These are phyloP conservation scores for Cryptocephalus moraei DNA, from an alignment of 2,888 invertebrate genomes.

Conservation along the genomic window DNA sequence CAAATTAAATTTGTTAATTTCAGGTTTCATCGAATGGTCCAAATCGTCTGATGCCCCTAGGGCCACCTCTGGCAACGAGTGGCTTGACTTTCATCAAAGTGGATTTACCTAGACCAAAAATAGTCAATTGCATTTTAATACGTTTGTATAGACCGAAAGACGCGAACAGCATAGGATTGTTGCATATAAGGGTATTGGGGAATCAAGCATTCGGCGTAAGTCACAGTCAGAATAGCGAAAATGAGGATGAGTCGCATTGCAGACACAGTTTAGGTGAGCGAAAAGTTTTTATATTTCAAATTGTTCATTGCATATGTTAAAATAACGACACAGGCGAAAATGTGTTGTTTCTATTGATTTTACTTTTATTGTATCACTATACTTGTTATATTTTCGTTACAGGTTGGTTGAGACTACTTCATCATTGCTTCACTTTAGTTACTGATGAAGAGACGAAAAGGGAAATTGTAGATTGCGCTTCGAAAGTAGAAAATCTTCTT, in stretches of 20 bases:
- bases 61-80: conserved; percentile 76
- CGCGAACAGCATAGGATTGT: conserved; percentile 79
- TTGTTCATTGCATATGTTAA: background rate
- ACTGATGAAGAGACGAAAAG: conserved; percentile 34
- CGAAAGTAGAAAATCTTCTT: conserved; percentile 54
- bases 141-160: conserved; percentile 76
- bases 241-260: conserved; percentile 46
- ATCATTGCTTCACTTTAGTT: conserved; percentile 60
- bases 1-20: background rate
- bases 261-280: conserved; percentile 25
- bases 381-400: background rate
- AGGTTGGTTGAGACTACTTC: conserved; percentile 75
- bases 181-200: conserved; percentile 77
- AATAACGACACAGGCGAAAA: too few relatives aligned
- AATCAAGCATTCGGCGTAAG: conserved; percentile 72
- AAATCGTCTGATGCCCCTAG: conserved; percentile 67
- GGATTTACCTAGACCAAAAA: conserved; percentile 71
- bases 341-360: too few relatives aligned
- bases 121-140: conserved; percentile 69
- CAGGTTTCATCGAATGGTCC: conserved; percentile 64
- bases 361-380: too few relatives aligned
- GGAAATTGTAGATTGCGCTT: conserved; percentile 51
- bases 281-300: background rate
- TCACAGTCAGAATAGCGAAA: conserved; percentile 30
- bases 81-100: conserved; percentile 82